Evolutionary conservation across 2,113 vertebrate genomes (phyloP).

Genomic region (Petroica traversi): DNA sequence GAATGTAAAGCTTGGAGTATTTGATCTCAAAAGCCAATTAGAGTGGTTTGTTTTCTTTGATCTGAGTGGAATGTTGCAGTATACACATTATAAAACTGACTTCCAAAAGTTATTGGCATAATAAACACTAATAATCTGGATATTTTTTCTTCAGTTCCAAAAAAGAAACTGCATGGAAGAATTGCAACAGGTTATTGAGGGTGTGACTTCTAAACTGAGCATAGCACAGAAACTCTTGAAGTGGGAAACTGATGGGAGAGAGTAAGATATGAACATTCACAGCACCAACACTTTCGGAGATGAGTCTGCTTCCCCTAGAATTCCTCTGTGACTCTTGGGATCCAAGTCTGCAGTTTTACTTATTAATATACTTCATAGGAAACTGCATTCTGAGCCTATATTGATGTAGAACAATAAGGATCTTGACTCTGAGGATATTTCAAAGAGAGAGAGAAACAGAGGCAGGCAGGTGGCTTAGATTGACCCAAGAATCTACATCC

Average conservation of each 20-base stretch:
- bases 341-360: not conserved
- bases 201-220: not conserved
- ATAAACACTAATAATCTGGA: conserved; percentile 23
- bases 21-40: conserved; percentile 51
- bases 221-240: not conserved
- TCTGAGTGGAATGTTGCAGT: conserved; percentile 42
- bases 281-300: not conserved
- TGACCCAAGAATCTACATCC: not conserved
- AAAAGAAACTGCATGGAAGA: not conserved
- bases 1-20: not conserved
- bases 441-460: not conserved
- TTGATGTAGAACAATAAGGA: not conserved
- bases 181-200: not conserved
- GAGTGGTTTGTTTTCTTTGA: conserved; percentile 35
- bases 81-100: conserved; percentile 25
- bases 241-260: not conserved
- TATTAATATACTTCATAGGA: not conserved
- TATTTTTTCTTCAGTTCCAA: not conserved
- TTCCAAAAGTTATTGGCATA: conserved; percentile 15
- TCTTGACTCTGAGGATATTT: not conserved
- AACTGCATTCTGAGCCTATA: not conserved
- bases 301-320: not conserved
- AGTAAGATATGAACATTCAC: not conserved
- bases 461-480: not conserved
- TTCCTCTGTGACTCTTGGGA: not conserved